Base-by-base conservation (phyloP, 1,140 invertebrate species). In the Pteromalus puparum region DNA sequence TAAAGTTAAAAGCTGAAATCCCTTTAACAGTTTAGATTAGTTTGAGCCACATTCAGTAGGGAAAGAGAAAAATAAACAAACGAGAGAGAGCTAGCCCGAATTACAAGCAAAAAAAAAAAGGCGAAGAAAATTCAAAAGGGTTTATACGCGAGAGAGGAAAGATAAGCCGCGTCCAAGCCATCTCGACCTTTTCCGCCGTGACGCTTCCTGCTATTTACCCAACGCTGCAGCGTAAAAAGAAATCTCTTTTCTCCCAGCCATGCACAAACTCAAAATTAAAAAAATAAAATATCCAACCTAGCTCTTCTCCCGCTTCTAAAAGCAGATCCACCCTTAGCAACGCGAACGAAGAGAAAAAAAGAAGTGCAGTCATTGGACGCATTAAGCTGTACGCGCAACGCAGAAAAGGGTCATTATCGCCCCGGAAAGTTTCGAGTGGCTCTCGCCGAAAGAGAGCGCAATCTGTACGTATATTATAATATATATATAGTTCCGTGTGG, bases 401-500 rank as follows among this genome's bases (percentile, higher is more conserved):
- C 28, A 13, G 4, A 48, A 81, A 46, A 81, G 46, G 46, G n/a
- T 74, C 70, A 74, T 81, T 81, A 81, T 73, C 26, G 42, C 70
- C 10, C 24, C 0, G 15, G 65, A 82, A 82, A 74, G 70, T 82
- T 82, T 75, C 70, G 72, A 82, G 48, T 24, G 24, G 48, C 24
- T 75, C 28, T 48, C 2, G 46, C 1, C 38, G 38, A 42, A 42
- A 42, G 10, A 42, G 38, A 42, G 38, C 38, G 6, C 38, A 42
- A 42, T 42, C 6, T 42, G 10, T 42, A n/a, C n/a, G n/a, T n/a
- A n/a, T n/a, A n/a, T n/a, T n/a, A n/a, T n/a, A n/a, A n/a, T n/a
- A 42, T 42, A 42, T 2, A 42, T 42, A 42, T 42, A 42, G 38
- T 9, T 42, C 5, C 38, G 38, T 9, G 30, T 9, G 30, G 30